phyloP scores from a whole-genome alignment of 2,797 vertebrate species.

The Cetoscarus ocellatus region DNA sequence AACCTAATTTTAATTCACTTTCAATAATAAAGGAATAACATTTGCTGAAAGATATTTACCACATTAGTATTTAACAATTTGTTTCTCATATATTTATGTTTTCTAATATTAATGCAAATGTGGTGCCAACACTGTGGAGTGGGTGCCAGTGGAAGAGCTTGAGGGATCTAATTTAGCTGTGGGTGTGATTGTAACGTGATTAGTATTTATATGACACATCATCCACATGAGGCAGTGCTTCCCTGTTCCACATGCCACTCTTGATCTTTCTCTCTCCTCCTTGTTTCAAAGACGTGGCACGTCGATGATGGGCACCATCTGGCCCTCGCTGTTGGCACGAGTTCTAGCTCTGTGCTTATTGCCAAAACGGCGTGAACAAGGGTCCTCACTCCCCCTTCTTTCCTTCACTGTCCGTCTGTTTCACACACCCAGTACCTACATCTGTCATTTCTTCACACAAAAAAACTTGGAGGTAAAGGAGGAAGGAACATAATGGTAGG shows the following conservation, averaged over 20 bases:
- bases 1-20: background rate
- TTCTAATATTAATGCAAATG: conserved; percentile 52
- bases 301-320: conserved; percentile 80
- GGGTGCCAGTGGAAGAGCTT: conserved; percentile 64
- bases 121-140: conserved; percentile 54
- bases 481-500: conserved; percentile 44
- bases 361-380: conserved; percentile 75
- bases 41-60: conserved; percentile 14
- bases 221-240: conserved; percentile 74
- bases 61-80: conserved; percentile 37
- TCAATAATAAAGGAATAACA: background rate
- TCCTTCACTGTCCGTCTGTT: conserved; percentile 46
- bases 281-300: conserved; percentile 72
- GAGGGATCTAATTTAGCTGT: conserved; percentile 75
- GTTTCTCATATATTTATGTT: conserved; percentile 52
- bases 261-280: conserved; percentile 70
- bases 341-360: conserved; percentile 67
- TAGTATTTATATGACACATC: conserved; percentile 83
- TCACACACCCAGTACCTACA: conserved; percentile 35
- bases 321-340: conserved; percentile 75
- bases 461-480: conserved; percentile 46
- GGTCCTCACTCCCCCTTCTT: conserved; percentile 45
- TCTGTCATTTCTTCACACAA: conserved; percentile 56
- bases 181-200: conserved; percentile 76
- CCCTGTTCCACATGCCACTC: conserved; percentile 75